Evolutionary conservation across 2,888 invertebrate species (phyloP).

Genomic region (Acleris cristana): DNA sequence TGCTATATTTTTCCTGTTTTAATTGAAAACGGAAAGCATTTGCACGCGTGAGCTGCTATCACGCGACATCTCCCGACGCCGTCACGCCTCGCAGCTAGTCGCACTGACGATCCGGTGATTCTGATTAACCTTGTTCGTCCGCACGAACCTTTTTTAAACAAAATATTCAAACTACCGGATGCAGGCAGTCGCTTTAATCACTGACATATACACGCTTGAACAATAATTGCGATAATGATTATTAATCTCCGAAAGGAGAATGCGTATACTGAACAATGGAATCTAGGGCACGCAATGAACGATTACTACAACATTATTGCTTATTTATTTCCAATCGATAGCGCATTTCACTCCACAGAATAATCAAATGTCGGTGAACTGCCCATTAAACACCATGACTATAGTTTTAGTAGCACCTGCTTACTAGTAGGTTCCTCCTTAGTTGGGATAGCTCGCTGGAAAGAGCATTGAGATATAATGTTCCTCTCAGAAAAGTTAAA

Average conservation of each 20-base stretch:
- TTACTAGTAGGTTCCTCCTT: no score
- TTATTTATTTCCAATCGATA: constrained; percentile 8
- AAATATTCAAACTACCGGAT: constrained; percentile 62
- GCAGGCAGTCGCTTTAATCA: constrained; percentile 54
- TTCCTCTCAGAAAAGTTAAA: no score
- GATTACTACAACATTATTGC: constrained; percentile 22
- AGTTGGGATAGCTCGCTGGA: no score
- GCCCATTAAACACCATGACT: constrained; percentile 15
- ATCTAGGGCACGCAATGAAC: constrained; percentile 17
- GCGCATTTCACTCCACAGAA: constrained; percentile 3
- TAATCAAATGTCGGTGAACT: constrained; percentile 17
- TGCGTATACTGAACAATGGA: constrained; percentile 19
- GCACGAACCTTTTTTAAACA: constrained; percentile 52
- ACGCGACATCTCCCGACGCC: constrained; percentile 64
- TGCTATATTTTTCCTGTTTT: constrained; percentile 40
- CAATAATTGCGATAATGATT: constrained; percentile 24
- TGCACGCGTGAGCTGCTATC: constrained; percentile 50
- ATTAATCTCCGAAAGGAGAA: constrained; percentile 16
- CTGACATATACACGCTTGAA: constrained; percentile 23
- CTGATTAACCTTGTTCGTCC: constrained; percentile 55
- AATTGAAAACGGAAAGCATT: constrained; percentile 49
- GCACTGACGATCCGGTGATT: constrained; percentile 50
- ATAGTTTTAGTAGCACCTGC: constrained; percentile 1
- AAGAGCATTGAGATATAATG: no score
- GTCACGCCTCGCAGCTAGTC: constrained; percentile 61